A percentile compares a stretch with the other conserved stretches of the same genome.
phyloP scores from a whole-genome alignment of 2,113 vertebrate genomes.

The Equus quagga region DNA sequence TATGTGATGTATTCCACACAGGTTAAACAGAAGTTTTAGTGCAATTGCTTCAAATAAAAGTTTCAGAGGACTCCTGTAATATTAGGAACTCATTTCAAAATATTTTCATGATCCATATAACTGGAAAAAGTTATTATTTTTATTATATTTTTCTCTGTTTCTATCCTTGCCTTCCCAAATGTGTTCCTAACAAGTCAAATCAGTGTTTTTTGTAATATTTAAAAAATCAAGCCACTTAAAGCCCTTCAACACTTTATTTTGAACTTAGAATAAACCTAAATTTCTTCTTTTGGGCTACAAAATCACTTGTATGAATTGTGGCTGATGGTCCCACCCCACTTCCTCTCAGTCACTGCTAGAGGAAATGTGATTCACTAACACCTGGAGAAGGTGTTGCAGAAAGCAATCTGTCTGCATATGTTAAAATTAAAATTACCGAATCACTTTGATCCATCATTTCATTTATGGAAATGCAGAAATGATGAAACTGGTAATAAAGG shows the following conservation, averaged over 20 bases:
- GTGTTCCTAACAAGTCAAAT: neutral
- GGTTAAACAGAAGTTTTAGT: neutral
- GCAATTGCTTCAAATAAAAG: slow-evolving; percentile 28
- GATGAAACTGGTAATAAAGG: neutral
- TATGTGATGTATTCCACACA: neutral
- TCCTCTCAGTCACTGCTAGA: neutral
- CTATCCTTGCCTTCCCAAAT: neutral
- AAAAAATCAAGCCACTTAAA: neutral
- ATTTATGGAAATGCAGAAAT: neutral
- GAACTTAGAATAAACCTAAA: neutral
- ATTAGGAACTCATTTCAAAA: slow-evolving; percentile 18
- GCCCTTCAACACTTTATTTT: neutral
- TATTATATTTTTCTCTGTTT: neutral
- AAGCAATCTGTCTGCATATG: neutral
- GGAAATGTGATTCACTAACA: neutral
- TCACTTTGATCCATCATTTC: neutral
- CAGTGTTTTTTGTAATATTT: neutral
- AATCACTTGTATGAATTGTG: neutral
- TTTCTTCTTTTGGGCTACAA: neutral
- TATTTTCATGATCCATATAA: neutral
- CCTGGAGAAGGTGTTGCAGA: neutral
- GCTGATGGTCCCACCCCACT: neutral
- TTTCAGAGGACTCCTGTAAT: neutral
- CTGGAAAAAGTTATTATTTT: neutral
- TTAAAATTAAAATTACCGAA: neutral